Conservation (phyloP, 2,113 vertebrate species). For the Sorex araneus region DNA sequence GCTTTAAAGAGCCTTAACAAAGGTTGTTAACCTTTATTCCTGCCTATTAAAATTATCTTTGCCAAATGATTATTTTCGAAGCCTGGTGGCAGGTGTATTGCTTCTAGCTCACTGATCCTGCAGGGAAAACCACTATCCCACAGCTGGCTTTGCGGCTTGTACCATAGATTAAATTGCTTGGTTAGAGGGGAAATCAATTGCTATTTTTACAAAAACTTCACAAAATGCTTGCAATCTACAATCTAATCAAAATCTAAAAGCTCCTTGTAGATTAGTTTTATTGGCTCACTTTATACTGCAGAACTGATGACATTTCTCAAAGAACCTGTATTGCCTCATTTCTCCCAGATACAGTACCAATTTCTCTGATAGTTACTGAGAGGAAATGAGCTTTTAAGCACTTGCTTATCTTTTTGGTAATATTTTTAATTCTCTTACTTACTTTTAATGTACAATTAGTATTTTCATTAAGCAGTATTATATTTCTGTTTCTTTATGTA, state of each 20-base stretch:
- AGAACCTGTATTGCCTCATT: conserved; percentile 55
- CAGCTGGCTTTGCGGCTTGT: conserved; percentile 53
- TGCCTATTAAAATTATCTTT: conserved; percentile 75
- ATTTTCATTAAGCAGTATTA: background rate
- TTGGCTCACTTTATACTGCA: conserved; percentile 64
- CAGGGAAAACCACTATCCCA: conserved; percentile 41
- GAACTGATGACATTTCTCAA: conserved; percentile 70
- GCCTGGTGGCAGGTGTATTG: conserved; percentile 34
- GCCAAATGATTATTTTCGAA: conserved; percentile 76
- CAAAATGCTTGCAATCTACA: conserved; percentile 68
- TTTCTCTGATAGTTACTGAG: conserved; percentile 64
- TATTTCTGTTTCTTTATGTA: conserved; percentile 53
- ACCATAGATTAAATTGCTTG: conserved; percentile 65
- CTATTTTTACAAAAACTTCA: conserved; percentile 70
- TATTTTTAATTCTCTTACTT: conserved; percentile 17
- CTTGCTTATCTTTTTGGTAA: background rate
- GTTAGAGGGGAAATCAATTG: conserved; percentile 76
- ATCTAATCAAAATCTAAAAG: conserved; percentile 81
- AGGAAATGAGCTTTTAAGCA: conserved; percentile 20
- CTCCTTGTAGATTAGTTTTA: conserved; percentile 74
- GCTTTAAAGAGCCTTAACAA: conserved; percentile 66
- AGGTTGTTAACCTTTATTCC: conserved; percentile 75
- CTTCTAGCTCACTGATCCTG: conserved; percentile 63
- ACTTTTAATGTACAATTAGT: conserved; percentile 46
- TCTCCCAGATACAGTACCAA: conserved; percentile 10